phyloP scores from a whole-genome alignment of 2,113 vertebrate genomes.

The Myrmecophaga tridactyla region DNA sequence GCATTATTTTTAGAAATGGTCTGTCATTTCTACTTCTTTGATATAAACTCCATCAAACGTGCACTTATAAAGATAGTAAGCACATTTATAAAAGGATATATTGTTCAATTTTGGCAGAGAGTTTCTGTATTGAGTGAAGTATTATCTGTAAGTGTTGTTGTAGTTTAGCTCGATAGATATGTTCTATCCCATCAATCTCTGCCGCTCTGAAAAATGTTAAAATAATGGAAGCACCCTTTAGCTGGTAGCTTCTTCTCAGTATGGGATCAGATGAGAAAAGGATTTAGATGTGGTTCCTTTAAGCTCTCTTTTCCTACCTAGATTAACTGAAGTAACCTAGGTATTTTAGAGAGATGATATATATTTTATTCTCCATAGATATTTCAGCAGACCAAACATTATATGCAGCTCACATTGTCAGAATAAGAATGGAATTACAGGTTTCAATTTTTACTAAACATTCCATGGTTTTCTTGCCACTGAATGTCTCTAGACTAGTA shows the following conservation, averaged over 20 bases:
- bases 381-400: not conserved
- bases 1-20: constrained; percentile 18
- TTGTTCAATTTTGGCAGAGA: not conserved
- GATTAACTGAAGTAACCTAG: not conserved
- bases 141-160: not conserved
- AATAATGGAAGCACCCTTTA: not conserved
- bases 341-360: not conserved
- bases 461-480: not conserved
- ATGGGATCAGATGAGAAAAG: not conserved
- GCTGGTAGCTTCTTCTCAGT: not conserved
- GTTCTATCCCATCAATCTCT: not conserved
- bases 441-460: not conserved
- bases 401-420: not conserved
- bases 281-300: not conserved
- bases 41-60: constrained; percentile 41
- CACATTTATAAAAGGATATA: not conserved
- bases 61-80: constrained; percentile 6
- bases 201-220: not conserved
- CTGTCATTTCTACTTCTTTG: not conserved
- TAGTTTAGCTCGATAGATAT: not conserved
- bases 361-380: constrained; percentile 1
- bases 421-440: not conserved
- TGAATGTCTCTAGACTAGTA: not conserved
- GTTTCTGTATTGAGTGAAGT: not conserved
- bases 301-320: not conserved